Evolutionary conservation across 2,113 vertebrate species (phyloP).

Genomic region (Bos taurus): DNA sequence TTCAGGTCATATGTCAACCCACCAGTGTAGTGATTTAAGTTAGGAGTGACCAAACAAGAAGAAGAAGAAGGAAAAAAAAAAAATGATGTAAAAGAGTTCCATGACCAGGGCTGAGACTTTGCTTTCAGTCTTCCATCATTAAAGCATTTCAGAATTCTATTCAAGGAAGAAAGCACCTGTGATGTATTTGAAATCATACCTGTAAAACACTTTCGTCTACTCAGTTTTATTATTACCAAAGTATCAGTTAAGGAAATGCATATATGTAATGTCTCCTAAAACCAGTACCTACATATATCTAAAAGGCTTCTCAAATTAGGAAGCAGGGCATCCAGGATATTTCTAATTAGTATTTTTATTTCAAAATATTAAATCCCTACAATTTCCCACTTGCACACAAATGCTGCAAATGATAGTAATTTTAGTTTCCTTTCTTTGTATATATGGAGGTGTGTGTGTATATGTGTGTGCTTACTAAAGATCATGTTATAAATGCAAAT

Average conservation of each 20-base stretch:
- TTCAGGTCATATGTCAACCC: background rate
- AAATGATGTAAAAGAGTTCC: background rate
- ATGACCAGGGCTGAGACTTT: background rate
- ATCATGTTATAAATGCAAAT: background rate
- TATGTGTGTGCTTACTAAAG: background rate
- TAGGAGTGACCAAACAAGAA: background rate
- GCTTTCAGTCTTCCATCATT: background rate
- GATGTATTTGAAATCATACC: background rate
- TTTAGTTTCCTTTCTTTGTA: background rate
- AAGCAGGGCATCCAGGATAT: background rate
- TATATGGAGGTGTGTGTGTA: accelerated
- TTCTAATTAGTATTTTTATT: background rate
- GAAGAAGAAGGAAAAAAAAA: background rate
- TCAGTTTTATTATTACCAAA: background rate
- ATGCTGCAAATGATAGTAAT: background rate
- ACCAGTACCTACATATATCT: background rate
- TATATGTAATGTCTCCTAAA: background rate
- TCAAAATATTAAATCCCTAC: background rate
- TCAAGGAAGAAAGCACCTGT: background rate
- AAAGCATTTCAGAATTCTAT: background rate
- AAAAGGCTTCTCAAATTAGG: background rate
- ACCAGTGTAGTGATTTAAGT: background rate
- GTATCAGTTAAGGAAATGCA: background rate
- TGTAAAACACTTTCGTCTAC: background rate
- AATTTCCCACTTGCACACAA: background rate